Percentiles rank a stretch among this genome's conserved stretches.
Evolutionary conservation across 2,797 vertebrate genomes (phyloP).

Genomic region (Sylvilagus floridanus): DNA sequence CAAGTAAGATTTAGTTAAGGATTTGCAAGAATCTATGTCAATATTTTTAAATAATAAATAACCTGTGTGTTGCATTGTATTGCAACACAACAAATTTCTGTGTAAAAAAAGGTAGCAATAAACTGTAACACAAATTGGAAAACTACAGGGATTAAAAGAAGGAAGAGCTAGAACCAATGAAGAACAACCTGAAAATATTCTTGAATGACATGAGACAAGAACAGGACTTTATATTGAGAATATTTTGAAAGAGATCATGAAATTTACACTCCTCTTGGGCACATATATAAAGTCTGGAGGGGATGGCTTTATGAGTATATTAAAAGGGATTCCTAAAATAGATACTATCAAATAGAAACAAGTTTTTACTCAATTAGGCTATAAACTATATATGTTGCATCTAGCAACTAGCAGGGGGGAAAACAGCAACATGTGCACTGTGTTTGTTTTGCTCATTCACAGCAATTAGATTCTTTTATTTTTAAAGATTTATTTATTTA

Average conservation of each 20-base stretch:
- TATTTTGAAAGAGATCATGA: background rate
- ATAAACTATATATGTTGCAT: background rate
- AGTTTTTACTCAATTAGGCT: background rate
- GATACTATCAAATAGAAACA: background rate
- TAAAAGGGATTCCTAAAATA: constrained; percentile 23
- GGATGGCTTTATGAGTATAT: background rate
- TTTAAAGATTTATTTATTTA: too few species aligned
- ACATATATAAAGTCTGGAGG: background rate
- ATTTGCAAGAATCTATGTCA: background rate
- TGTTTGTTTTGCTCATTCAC: background rate
- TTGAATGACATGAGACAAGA: background rate
- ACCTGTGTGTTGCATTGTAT: background rate
- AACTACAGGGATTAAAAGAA: background rate
- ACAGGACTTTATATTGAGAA: background rate
- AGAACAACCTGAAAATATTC: background rate
- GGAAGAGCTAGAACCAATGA: background rate
- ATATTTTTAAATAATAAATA: background rate
- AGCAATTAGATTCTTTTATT: background rate
- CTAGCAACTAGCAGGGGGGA: background rate
- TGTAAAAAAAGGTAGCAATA: background rate
- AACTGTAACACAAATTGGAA: background rate
- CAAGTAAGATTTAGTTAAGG: background rate
- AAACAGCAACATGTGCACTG: background rate
- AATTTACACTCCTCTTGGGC: background rate
- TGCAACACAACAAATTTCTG: background rate